Evolutionary conservation across 2,888 invertebrate species (phyloP).

Genomic region (Hofmannophila pseudospretella): DNA sequence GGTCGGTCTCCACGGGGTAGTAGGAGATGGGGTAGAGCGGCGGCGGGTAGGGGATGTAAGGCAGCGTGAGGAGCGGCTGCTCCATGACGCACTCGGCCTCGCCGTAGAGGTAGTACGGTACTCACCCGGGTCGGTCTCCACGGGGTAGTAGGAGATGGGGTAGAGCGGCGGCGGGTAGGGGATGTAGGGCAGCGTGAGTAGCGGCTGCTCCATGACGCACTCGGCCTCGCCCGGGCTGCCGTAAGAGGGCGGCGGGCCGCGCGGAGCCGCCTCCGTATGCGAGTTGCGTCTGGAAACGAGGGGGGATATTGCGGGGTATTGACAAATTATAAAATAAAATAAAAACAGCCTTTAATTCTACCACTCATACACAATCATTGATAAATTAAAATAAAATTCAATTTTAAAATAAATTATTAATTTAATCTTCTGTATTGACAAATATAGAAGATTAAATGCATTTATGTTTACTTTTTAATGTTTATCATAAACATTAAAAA

Average conservation of each 20-base stretch:
- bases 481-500: too few relatives aligned
- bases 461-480: too few relatives aligned
- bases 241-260: slow-evolving; percentile 9
- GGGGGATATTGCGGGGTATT: too few relatives aligned
- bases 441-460: too few relatives aligned
- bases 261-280: slow-evolving; percentile 23
- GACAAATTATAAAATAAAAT: too few relatives aligned
- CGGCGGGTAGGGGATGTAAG: slow-evolving; percentile 69
- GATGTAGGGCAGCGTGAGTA: slow-evolving; percentile 57
- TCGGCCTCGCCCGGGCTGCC: slow-evolving; percentile 34
- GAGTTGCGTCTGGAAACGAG: slow-evolving; percentile 48
- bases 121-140: slow-evolving; percentile 46
- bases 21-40: slow-evolving; percentile 64
- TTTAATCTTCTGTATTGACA: too few relatives aligned
- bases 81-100: slow-evolving; percentile 39
- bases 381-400: too few relatives aligned
- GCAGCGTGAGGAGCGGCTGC: slow-evolving; percentile 42
- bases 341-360: too few relatives aligned
- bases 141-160: slow-evolving; percentile 38
- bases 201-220: slow-evolving; percentile 37
- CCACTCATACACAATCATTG: too few relatives aligned
- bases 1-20: slow-evolving; percentile 62
- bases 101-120: too few relatives aligned
- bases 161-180: slow-evolving; percentile 68
- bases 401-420: too few relatives aligned